These are phyloP conservation scores for Xiphias gladius DNA, from an alignment of 2,113 vertebrate species.

Conservation along the genomic window DNA sequence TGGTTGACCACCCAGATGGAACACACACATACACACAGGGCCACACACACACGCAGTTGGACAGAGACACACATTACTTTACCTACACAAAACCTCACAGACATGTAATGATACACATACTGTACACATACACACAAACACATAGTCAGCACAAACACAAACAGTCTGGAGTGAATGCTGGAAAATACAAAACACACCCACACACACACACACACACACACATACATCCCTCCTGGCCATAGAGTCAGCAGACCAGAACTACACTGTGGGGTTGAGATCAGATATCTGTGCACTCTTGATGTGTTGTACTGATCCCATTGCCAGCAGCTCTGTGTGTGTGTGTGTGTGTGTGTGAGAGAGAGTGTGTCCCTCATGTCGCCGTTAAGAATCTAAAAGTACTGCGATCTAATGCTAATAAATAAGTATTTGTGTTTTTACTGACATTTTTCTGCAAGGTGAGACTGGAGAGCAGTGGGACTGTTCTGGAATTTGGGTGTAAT, in stretches of 20 bases:
- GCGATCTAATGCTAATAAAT: background rate
- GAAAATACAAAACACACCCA: slow-evolving; percentile 6
- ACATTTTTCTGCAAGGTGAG: background rate
- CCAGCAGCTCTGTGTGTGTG: background rate
- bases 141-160: background rate
- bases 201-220: slow-evolving; percentile 29
- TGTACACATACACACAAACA: background rate
- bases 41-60: slow-evolving; percentile 1
- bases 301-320: slow-evolving; percentile 21
- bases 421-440: slow-evolving; percentile 11
- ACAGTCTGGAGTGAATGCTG: too few species aligned
- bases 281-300: slow-evolving; percentile 32
- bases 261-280: slow-evolving; percentile 10
- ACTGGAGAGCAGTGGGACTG: background rate
- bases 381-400: background rate
- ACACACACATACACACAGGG: slow-evolving; percentile 32
- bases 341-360: background rate
- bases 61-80: too few species aligned
- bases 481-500: background rate
- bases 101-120: too few species aligned
- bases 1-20: slow-evolving; percentile 68
- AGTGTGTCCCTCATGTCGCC: background rate
- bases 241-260: slow-evolving; percentile 59
- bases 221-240: background rate
- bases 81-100: too few species aligned